These are phyloP conservation scores for Scomber colias DNA, from an alignment of 2,113 vertebrate species.

Conservation along the genomic window DNA sequence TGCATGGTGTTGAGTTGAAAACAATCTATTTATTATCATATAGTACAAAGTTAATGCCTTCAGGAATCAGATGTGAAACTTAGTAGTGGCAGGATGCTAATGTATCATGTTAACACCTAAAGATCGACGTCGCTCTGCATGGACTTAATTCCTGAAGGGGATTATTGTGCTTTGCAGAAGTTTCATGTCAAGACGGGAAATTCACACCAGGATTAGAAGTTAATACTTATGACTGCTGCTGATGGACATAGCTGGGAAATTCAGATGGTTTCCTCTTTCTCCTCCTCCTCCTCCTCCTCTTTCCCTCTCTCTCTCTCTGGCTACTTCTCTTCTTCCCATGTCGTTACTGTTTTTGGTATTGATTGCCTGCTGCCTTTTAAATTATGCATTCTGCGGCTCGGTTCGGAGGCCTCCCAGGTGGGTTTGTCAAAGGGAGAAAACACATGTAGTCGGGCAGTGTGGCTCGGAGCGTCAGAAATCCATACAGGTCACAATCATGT, in stretches of 20 bases:
- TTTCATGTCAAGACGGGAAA: slow-evolving; percentile 71
- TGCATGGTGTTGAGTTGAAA: not conserved
- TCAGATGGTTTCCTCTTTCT: slow-evolving; percentile 30
- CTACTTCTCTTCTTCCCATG: slow-evolving; percentile 37
- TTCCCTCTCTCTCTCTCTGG: not conserved
- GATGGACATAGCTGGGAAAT: slow-evolving; percentile 61
- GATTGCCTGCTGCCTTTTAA: slow-evolving; percentile 77
- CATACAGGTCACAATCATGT: slow-evolving; percentile 81
- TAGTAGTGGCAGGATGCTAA: slow-evolving; percentile 49
- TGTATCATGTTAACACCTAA: slow-evolving; percentile 57
- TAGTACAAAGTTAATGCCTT: slow-evolving; percentile 15
- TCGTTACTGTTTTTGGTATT: slow-evolving; percentile 74
- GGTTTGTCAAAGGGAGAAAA: slow-evolving; percentile 74
- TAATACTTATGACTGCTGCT: slow-evolving; percentile 57
- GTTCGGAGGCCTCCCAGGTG: slow-evolving; percentile 72
- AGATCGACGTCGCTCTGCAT: slow-evolving; percentile 58
- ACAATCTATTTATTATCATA: slow-evolving; percentile 1
- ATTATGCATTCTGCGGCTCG: slow-evolving; percentile 80
- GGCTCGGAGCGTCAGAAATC: slow-evolving; percentile 76
- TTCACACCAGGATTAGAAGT: slow-evolving; percentile 76
- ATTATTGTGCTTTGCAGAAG: slow-evolving; percentile 67
- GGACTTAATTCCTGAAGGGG: slow-evolving; percentile 60
- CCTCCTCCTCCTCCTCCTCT: not conserved
- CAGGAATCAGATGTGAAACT: slow-evolving; percentile 53
- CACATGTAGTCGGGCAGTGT: slow-evolving; percentile 73